Percentiles rank a stretch among this genome's conserved stretches.
Evolutionary conservation across 2,797 vertebrate species (phyloP).

Genomic region (Acanthurus lineatus): DNA sequence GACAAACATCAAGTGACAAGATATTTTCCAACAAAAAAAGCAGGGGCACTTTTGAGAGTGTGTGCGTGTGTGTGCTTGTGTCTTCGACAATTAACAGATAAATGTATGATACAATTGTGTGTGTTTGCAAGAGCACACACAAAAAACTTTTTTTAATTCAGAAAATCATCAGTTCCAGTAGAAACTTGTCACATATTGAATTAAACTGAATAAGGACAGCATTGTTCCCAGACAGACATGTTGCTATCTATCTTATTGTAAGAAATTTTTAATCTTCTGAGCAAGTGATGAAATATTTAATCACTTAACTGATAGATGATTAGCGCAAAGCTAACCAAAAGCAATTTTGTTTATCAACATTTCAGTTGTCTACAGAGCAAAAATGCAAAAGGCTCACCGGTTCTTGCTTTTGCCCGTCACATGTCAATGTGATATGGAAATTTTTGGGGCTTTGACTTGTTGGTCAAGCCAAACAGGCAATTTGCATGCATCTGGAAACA

Average conservation of each 20-base stretch:
- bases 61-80: background rate
- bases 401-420: background rate
- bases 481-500: background rate
- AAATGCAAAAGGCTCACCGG: background rate
- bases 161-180: background rate
- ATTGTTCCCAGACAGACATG: background rate
- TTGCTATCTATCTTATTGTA: background rate
- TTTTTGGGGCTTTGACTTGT: background rate
- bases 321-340: background rate
- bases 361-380: background rate
- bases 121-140: slow-evolving; percentile 1
- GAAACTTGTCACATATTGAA: slow-evolving; percentile 1
- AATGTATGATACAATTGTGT: slow-evolving; percentile 6
- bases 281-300: background rate
- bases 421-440: background rate
- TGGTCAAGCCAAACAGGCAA: background rate
- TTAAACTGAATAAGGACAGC: background rate
- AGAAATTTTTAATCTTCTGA: background rate
- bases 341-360: background rate
- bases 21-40: slow-evolving; percentile 25
- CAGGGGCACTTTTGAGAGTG: slow-evolving; percentile 5
- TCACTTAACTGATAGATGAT: background rate
- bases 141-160: no score
- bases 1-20: slow-evolving; percentile 24
- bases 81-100: background rate